A percentile compares a stretch with the other conserved stretches of the same genome.
Conservation (phyloP, 2,113 vertebrate genomes). For the Stomatorhinus ivindoensis region DNA sequence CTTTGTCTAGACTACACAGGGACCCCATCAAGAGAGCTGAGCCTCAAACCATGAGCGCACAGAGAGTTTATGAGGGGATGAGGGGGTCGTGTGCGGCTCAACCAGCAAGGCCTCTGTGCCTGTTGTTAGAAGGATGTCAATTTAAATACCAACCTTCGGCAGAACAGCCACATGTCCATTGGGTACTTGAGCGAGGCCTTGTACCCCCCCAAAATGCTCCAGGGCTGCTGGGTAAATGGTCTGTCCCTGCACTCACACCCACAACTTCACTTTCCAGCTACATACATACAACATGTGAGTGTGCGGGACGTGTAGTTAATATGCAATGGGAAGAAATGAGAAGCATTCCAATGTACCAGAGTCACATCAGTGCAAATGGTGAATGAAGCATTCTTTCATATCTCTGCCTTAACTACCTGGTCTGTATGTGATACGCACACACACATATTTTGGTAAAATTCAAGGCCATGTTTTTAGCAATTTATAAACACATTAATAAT, state of each 20-base stretch:
- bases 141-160: neutral
- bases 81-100: neutral
- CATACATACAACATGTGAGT: neutral
- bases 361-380: neutral
- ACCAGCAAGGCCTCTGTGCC: neutral
- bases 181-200: neutral
- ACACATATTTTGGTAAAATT: neutral
- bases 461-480: too few relatives aligned
- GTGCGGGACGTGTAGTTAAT: neutral
- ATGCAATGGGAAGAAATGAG: neutral
- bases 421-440: neutral
- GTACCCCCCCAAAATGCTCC: neutral
- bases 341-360: neutral
- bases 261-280: neutral
- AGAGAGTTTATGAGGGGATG: neutral
- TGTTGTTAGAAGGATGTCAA: neutral
- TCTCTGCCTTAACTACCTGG: neutral
- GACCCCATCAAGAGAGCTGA: neutral
- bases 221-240: neutral
- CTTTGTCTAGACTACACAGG: neutral
- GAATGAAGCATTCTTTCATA: neutral
- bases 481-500: too few relatives aligned
- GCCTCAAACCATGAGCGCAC: neutral
- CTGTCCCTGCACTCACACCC: neutral
- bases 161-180: neutral